Base-by-base conservation (phyloP, 2,888 invertebrate genomes). In the Tanaodytes sp. region DNA sequence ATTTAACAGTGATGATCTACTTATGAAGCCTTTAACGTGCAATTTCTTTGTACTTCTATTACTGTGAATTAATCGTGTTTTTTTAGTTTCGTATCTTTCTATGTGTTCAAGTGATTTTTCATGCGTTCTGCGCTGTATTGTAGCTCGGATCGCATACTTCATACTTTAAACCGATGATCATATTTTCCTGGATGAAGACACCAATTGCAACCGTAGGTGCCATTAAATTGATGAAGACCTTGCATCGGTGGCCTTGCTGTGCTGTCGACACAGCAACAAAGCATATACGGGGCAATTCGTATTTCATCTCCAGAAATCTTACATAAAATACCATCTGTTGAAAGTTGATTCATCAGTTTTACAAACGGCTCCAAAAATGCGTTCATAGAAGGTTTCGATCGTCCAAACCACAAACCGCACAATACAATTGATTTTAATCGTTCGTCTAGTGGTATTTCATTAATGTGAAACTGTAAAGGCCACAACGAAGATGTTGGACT, bases 241-340 rank as follows among this genome's bases (percentile, higher is more conserved):
- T 33, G 33, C 33, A 33, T 33, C n/a, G 33, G 11, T 6, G 33
- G 8, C n/a, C 33, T 37, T 11, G 71, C 71, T 9, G 49, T 43
- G n/a, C 54, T 62, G 58, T 71, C 71, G 8, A 71, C 63, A 37
- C 67, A 64, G 19, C 61, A 55, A 30, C 63, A 42, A 12, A 71
- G 12, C 27, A 52, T 16, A 9, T 64, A 62, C 19, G 55, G 42
- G 40, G 39, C 48, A 18, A 71, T 20, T 15, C 15, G 12, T 31
- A n/a, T 19, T 40, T 30, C n/a, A 45, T 66, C 45, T 3, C 45
- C 46, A 8, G 30, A 20, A n/a, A 71, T 52, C 3, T 12, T 43
- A 19, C 62, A 71, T 6, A 16, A 14, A 23, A 66, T 27, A 6
- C 70, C 64, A 12, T 15, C 11, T 8, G n/a, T 19, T 36, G 58